Evolutionary conservation across 2,113 vertebrate species (phyloP).

Genomic region (Halcyon senegalensis): DNA sequence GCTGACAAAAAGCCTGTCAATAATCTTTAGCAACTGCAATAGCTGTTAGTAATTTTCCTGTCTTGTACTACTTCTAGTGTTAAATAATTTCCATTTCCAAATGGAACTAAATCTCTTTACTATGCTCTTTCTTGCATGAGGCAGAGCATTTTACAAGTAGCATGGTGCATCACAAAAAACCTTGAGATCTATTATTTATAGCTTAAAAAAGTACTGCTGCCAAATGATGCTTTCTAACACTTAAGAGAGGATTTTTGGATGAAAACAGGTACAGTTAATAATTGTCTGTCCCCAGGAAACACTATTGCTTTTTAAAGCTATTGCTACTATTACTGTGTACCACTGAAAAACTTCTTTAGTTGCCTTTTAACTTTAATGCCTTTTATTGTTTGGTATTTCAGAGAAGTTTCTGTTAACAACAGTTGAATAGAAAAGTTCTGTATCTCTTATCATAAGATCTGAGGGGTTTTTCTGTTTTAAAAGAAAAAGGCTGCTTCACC

Average conservation of each 20-base stretch:
- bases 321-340: neutral
- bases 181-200: neutral
- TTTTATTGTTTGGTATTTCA: neutral
- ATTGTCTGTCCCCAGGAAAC: neutral
- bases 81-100: neutral
- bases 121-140: neutral
- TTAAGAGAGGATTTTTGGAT: neutral
- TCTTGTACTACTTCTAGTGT: neutral
- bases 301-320: neutral
- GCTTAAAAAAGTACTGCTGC: neutral
- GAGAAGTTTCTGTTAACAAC: neutral
- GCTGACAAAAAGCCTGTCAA: neutral
- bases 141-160: neutral
- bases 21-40: neutral
- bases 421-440: neutral
- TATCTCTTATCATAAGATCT: neutral
- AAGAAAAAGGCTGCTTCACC: neutral
- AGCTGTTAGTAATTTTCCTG: neutral
- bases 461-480: neutral
- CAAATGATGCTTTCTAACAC: neutral
- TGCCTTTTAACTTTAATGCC: neutral
- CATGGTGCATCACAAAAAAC: neutral
- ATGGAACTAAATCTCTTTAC: neutral
- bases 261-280: neutral
- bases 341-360: neutral